Evolutionary conservation across 2,888 invertebrate genomes (phyloP).

Genomic region (Tetragonula carbonaria): DNA sequence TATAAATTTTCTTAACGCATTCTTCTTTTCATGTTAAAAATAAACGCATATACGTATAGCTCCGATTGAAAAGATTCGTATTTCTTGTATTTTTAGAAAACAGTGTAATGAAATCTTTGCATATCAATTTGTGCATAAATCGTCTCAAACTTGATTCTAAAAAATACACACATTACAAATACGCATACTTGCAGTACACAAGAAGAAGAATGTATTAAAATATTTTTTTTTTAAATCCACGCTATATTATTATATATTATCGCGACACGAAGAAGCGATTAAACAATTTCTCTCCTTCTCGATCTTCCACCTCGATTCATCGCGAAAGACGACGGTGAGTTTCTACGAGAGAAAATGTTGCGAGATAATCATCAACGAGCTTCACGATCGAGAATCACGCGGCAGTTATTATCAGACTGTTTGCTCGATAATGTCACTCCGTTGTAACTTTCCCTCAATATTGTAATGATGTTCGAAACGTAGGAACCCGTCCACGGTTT

Average conservation of each 20-base stretch:
- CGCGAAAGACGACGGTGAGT: neutral
- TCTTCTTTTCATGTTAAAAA: too few relatives aligned
- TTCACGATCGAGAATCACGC: constrained; percentile 9
- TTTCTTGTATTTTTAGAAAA: too few relatives aligned
- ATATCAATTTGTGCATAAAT: too few relatives aligned
- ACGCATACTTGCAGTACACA: neutral
- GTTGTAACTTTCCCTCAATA: constrained; percentile 45
- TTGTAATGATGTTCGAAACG: constrained; percentile 32
- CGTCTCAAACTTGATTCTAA: too few relatives aligned
- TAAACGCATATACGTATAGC: too few relatives aligned
- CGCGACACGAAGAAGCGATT: neutral
- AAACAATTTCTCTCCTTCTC: neutral
- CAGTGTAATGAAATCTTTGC: too few relatives aligned
- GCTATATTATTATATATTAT: too few relatives aligned
- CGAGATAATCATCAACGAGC: constrained; percentile 8
- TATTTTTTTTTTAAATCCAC: neutral
- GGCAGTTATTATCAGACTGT: constrained; percentile 14
- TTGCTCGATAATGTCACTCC: constrained; percentile 12
- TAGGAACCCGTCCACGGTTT: constrained; percentile 50
- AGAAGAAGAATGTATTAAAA: neutral
- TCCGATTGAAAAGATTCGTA: too few relatives aligned
- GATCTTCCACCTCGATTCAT: neutral
- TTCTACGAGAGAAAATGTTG: neutral
- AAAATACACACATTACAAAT: too few relatives aligned
- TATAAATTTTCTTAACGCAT: too few relatives aligned